Base-by-base conservation (phyloP, 2,113 vertebrate species). In the Fregata magnificens region DNA sequence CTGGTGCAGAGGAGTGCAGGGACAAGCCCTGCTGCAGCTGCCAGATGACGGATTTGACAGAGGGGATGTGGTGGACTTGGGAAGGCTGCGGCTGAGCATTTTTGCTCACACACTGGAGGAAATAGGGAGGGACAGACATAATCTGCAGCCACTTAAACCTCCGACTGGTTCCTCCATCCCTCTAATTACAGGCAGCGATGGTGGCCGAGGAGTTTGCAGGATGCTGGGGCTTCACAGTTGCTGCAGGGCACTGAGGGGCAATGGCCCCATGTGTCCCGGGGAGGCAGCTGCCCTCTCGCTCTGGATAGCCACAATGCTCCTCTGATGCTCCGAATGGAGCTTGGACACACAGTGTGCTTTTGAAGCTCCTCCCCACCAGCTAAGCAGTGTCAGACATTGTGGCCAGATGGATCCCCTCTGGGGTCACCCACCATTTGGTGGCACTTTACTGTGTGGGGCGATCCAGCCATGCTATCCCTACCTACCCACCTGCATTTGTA, bases 231-330 rank as follows among this genome's bases (percentile, higher is more conserved):
- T 63, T 62, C 2, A 1, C 10, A 11, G 49, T 73, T 4, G 2
- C 44, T 38, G 42, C 49, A 21, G 28, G 24, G 8, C 56, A 13
- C 42, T 2, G 55, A 31, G 40, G 11, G 22, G 8, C 0, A 0
- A 22, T 17, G 61, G 40, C 56, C 40, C 45, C 1, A 0, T 2
- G 3, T 22, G 13, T 47, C 61, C 61, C 1, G 0, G 16, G 55
- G 44, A 73, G 11, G 9, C 17, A 52, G 16, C 56, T 10, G 1
- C 38, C 65, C 3, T 11, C 67, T 65, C 11, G 4, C n/a, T 40
- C 79, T 18, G 36, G 36, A 6, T n/a, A 63, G 40, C 49, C 44
- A 16, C 21, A 1, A 0, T 1, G 3, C 34, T 66, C 13, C 16
- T 16, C 49, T 14, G 42, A 5, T 32, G 55, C 24, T 80, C 49